Conservation (phyloP, 2,797 vertebrate genomes). For the Pangasius sanitwongsei region DNA sequence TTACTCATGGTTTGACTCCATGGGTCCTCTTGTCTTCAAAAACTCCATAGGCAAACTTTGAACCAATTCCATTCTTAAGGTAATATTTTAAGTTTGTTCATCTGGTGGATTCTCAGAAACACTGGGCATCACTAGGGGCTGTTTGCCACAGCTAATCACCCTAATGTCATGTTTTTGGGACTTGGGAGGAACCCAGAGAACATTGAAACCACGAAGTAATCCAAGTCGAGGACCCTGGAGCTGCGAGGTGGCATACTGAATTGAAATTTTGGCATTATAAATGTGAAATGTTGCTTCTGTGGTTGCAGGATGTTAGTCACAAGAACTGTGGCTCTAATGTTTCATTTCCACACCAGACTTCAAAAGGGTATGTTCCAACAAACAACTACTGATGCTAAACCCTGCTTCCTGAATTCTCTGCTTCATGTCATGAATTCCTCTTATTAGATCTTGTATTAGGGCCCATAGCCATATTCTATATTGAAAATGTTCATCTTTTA, state of each 20-base stretch:
- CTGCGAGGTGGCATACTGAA: neutral
- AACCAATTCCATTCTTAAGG: neutral
- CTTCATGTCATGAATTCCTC: neutral
- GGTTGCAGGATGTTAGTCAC: neutral
- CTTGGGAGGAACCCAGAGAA: neutral
- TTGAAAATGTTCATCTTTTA: neutral
- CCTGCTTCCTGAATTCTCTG: neutral
- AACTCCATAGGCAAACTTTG: neutral
- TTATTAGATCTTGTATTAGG: neutral
- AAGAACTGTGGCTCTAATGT: neutral
- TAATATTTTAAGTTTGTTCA: neutral
- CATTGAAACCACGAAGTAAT: neutral
- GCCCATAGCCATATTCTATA: neutral
- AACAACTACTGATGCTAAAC: neutral
- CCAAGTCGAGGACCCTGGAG: neutral
- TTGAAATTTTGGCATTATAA: neutral
- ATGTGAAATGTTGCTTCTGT: neutral
- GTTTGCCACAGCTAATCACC: neutral
- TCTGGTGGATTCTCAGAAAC: neutral
- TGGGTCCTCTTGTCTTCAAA: neutral
- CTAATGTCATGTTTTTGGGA: neutral
- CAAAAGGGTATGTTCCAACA: neutral
- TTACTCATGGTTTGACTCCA: neutral
- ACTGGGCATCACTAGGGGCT: neutral
- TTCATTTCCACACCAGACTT: neutral